These are phyloP conservation scores for Tetramorium simillimum DNA, from an alignment of 1,140 invertebrate species.

Conservation along the genomic window DNA sequence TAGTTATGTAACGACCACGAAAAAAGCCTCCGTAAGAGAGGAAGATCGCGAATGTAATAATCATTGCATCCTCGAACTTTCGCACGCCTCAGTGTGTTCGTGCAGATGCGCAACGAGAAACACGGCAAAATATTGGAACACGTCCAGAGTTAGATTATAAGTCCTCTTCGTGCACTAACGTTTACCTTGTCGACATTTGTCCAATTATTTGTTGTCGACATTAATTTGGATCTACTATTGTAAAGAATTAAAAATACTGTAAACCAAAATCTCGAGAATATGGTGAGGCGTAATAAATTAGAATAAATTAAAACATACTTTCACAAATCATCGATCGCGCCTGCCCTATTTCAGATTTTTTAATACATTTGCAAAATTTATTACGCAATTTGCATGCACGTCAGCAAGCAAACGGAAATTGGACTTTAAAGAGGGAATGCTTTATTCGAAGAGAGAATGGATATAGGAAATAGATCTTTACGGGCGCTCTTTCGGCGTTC, in stretches of 20 bases:
- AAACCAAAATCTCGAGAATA: background rate
- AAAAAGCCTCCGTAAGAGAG: slow-evolving; percentile 28
- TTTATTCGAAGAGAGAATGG: background rate
- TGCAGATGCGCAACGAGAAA: background rate
- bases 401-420: background rate
- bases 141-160: background rate
- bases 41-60: background rate
- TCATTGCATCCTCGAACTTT: slow-evolving; percentile 41
- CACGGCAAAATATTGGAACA: background rate
- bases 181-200: background rate
- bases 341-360: background rate
- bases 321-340: background rate
- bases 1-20: slow-evolving; percentile 14
- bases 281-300: background rate
- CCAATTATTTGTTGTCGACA: background rate
- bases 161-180: background rate
- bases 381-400: slow-evolving; percentile 15
- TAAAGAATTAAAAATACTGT: background rate
- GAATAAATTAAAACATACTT: background rate
- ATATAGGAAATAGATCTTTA: slow-evolving; percentile 17
- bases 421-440: background rate
- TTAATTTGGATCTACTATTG: background rate
- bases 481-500: background rate
- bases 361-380: background rate
- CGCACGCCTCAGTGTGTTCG: too few relatives aligned